Conservation (phyloP, 2,113 vertebrate genomes). For the Calyptommatus sinebrachiatus region DNA sequence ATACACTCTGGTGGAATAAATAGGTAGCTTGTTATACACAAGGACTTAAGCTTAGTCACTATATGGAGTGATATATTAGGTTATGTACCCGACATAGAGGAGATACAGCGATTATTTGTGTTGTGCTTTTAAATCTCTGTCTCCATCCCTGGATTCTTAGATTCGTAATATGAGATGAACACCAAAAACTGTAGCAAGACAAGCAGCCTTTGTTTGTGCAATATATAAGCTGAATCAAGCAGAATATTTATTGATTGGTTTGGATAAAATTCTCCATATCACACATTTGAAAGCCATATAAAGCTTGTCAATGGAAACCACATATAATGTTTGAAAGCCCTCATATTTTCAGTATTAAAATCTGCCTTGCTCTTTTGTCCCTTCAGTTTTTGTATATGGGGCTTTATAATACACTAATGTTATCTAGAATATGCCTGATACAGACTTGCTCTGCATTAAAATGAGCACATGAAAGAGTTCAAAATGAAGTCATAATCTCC, state of each 20-base stretch:
- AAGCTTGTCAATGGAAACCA: neutral
- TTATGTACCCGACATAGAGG: no score
- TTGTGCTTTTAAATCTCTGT: no score
- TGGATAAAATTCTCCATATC: neutral
- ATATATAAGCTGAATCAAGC: neutral
- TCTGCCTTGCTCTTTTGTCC: no score
- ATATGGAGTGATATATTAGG: no score
- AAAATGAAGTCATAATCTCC: neutral
- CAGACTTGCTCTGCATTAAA: neutral
- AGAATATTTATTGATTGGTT: neutral
- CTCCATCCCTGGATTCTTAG: no score
- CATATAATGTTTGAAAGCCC: neutral
- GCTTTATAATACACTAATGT: neutral
- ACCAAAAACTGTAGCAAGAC: neutral
- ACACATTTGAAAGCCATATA: neutral
- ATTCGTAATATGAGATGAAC: no score
- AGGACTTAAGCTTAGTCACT: no score
- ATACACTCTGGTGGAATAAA: no score
- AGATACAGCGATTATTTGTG: no score
- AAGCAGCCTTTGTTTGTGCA: no score
- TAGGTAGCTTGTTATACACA: no score
- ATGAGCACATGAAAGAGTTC: neutral
- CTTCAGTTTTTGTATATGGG: no score
- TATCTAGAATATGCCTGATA: neutral
- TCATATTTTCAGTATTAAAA: neutral